Percentiles rank a stretch among this genome's conserved stretches.
phyloP scores from a whole-genome alignment of 2,113 vertebrate genomes.

The Cephalopterus ornatus region DNA sequence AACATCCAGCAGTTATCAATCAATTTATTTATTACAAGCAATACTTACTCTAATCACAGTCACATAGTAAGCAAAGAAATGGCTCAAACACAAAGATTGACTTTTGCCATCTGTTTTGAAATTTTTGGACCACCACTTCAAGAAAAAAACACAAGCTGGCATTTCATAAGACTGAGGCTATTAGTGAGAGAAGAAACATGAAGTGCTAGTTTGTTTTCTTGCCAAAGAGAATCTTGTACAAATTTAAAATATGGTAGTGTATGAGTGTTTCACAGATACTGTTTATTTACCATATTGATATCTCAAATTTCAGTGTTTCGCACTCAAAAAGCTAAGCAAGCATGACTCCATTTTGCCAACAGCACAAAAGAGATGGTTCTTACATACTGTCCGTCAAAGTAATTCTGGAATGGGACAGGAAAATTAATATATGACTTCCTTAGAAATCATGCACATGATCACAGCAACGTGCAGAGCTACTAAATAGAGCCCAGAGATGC shows the following conservation, averaged over 20 bases:
- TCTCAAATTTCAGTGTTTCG: background rate
- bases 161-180: slow-evolving; percentile 16
- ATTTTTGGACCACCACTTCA: background rate
- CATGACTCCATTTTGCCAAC: background rate
- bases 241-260: background rate
- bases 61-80: background rate
- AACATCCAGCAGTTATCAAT: background rate
- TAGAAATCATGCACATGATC: background rate
- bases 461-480: background rate
- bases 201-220: slow-evolving; percentile 37
- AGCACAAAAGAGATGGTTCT: background rate
- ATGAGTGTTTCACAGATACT: background rate
- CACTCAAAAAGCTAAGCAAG: background rate
- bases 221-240: background rate
- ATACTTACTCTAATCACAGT: background rate
- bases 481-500: background rate
- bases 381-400: background rate
- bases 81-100: background rate
- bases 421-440: background rate
- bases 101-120: slow-evolving; percentile 49
- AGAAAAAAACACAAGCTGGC: slow-evolving; percentile 34
- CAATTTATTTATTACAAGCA: background rate
- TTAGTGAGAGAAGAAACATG: slow-evolving; percentile 45
- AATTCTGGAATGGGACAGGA: background rate
- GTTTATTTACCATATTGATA: slow-evolving; percentile 22